These are phyloP conservation scores for Lathronympha strigana DNA, from an alignment of 2,888 invertebrate genomes.

Conservation along the genomic window DNA sequence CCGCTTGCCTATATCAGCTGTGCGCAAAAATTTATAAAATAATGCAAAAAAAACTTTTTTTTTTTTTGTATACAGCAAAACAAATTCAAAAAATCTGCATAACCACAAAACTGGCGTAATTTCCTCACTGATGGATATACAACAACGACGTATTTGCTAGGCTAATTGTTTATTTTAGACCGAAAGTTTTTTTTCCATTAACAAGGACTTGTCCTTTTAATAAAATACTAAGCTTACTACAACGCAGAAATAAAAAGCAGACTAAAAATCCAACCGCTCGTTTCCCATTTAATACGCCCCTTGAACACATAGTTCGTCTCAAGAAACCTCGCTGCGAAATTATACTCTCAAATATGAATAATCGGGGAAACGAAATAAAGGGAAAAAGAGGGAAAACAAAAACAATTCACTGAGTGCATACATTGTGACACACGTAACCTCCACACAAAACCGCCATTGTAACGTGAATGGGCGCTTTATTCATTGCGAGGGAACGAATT, in stretches of 20 bases:
- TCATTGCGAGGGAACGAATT: slow-evolving; percentile 76
- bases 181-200: too few relatives aligned
- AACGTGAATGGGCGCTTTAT: slow-evolving; percentile 76
- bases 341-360: slow-evolving; percentile 52
- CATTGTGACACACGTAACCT: slow-evolving; percentile 69
- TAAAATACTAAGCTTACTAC: not conserved
- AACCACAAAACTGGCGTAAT: too few relatives aligned
- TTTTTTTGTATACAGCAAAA: too few relatives aligned
- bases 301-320: slow-evolving; percentile 49
- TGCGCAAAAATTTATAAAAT: too few relatives aligned
- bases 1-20: too few relatives aligned
- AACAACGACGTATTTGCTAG: too few relatives aligned
- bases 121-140: too few relatives aligned
- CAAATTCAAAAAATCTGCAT: too few relatives aligned
- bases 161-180: too few relatives aligned
- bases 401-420: slow-evolving; percentile 79
- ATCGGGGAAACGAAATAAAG: slow-evolving; percentile 57
- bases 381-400: slow-evolving; percentile 64
- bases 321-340: slow-evolving; percentile 50
- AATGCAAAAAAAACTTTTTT: too few relatives aligned
- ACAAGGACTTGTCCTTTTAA: not conserved
- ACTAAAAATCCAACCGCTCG: slow-evolving; percentile 1
- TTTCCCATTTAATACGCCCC: slow-evolving; percentile 23
- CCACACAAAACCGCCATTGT: slow-evolving; percentile 76
- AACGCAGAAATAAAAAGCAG: slow-evolving; percentile 7